A percentile compares a stretch with the other conserved stretches of the same genome.
Conservation (phyloP, 53 echinoderm and acorn worm species). For the Arbacia lixula region DNA sequence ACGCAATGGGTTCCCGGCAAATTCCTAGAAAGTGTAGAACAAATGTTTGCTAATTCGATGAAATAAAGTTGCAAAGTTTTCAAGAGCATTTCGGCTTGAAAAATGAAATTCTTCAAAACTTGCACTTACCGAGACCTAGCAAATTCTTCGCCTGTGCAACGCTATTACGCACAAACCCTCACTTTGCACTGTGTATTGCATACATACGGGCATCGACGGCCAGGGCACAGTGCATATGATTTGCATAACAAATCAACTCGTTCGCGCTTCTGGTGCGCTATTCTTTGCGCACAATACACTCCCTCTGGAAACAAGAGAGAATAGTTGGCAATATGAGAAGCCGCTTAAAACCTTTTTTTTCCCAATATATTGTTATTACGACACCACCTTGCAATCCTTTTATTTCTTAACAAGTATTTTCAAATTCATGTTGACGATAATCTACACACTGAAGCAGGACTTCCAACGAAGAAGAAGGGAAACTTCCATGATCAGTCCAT, state of each 20-base stretch:
- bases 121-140: not conserved
- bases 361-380: no score
- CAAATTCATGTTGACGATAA: no score
- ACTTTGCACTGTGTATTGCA: not conserved
- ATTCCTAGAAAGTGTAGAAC: constrained; percentile 51
- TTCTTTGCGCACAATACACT: constrained; percentile 7
- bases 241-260: constrained; percentile 31
- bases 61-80: not conserved
- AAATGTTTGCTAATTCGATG: constrained; percentile 27
- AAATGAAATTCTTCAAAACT: constrained; percentile 25
- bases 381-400: no score
- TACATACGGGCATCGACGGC: not conserved
- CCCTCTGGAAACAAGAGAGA: constrained; percentile 10
- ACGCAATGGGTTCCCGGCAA: not conserved
- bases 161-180: not conserved
- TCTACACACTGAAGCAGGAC: no score
- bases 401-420: no score
- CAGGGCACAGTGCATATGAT: not conserved
- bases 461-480: no score
- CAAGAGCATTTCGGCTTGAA: not conserved
- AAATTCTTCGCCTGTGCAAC: not conserved
- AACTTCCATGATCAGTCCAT: no score
- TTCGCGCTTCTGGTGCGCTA: not conserved
- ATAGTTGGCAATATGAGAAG: not conserved
- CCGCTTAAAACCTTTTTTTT: no score